Conservation (phyloP, 2,113 vertebrate genomes). For the Entomyzon cyanotis region DNA sequence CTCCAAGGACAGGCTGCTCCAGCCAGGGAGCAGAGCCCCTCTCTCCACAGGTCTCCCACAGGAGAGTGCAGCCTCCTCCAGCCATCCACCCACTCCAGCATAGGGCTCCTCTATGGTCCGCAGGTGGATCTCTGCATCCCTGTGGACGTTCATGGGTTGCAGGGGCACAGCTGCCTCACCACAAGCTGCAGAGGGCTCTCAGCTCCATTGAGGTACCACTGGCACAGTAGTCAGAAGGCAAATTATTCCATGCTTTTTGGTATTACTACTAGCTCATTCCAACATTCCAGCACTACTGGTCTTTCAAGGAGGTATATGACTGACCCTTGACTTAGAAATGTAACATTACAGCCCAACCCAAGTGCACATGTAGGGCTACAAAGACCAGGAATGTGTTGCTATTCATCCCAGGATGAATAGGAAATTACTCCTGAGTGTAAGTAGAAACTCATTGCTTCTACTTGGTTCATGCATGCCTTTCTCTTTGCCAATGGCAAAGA, state of each 20-base stretch:
- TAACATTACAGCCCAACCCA: neutral
- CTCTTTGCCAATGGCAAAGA: neutral
- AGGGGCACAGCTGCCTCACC: neutral
- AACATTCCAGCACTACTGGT: neutral
- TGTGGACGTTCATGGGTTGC: too few relatives aligned
- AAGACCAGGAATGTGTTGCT: neutral
- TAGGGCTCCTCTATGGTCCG: neutral
- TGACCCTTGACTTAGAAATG: neutral
- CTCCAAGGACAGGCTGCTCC: neutral
- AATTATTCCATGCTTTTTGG: neutral
- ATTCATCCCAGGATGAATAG: neutral
- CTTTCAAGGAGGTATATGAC: neutral
- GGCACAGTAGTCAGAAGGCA: neutral
- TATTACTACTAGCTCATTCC: neutral
- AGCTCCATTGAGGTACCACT: neutral
- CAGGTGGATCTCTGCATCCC: neutral
- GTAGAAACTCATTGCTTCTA: neutral
- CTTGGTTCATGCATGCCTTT: neutral
- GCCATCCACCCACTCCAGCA: accelerated
- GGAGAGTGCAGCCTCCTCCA: neutral
- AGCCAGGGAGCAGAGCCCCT: neutral
- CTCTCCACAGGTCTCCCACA: neutral
- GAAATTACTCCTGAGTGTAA: neutral
- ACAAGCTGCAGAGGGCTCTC: neutral
- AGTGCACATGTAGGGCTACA: neutral